A percentile compares a stretch with the other conserved stretches of the same genome.
Evolutionary conservation across 2,113 vertebrate genomes (phyloP).

Genomic region (Oenanthe melanoleuca): DNA sequence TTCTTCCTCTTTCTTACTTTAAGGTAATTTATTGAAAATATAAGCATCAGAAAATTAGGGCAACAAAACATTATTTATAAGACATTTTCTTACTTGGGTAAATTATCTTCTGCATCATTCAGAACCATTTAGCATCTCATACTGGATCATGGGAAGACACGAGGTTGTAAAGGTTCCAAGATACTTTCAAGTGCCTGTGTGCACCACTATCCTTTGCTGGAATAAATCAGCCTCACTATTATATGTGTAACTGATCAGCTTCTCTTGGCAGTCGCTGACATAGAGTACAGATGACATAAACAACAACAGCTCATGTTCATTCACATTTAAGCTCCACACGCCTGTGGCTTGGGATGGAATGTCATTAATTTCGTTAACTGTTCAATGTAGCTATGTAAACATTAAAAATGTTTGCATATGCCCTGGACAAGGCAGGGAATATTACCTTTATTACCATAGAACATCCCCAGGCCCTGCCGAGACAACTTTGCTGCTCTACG

Average conservation of each 20-base stretch:
- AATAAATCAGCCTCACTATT: not conserved
- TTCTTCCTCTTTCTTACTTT: not conserved
- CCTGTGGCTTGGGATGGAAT: not conserved
- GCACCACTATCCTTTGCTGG: constrained; percentile 18
- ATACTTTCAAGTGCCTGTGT: not conserved
- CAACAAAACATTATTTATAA: not conserved
- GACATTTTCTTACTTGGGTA: not conserved
- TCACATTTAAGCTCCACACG: not conserved
- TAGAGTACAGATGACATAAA: not conserved
- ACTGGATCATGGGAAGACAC: not conserved
- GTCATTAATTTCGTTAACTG: not conserved
- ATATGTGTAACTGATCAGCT: not conserved
- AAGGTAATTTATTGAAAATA: not conserved
- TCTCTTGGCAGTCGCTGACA: not conserved
- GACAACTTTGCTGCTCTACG: not conserved
- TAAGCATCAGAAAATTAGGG: not conserved
- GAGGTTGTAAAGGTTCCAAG: not conserved
- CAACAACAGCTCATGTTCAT: not conserved
- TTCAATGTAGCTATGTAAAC: not conserved
- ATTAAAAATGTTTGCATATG: not conserved
- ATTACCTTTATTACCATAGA: not conserved
- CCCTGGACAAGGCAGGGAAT: not conserved
- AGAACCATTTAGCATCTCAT: not conserved
- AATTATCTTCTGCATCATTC: not conserved
- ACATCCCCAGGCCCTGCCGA: not conserved